phyloP scores from a whole-genome alignment of 1,140 invertebrate species.

The Leptinotarsa lineolata region DNA sequence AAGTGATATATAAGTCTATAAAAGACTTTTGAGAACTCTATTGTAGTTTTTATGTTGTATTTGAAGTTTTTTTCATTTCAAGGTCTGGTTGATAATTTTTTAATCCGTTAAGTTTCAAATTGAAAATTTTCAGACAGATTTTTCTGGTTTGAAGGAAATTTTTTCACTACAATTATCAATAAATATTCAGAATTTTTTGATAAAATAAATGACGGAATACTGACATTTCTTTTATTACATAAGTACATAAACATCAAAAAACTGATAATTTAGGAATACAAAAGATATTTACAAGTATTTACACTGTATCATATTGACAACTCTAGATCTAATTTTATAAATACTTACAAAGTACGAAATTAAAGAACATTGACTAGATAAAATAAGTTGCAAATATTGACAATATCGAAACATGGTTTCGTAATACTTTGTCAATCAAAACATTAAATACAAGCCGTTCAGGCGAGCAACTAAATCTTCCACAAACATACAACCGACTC shows the following conservation, averaged over 20 bases:
- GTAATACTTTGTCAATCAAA: conserved; percentile 36
- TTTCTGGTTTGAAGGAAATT: too few relatives aligned
- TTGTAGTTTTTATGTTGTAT: too few relatives aligned
- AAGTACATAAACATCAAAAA: conserved; percentile 37
- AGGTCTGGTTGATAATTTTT: too few relatives aligned
- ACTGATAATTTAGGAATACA: conserved; percentile 35
- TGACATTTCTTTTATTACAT: conserved; percentile 26
- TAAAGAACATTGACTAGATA: conserved; percentile 36
- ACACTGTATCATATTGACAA: conserved; percentile 10
- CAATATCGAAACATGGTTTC: conserved; percentile 14
- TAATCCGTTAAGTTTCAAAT: too few relatives aligned
- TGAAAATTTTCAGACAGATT: too few relatives aligned
- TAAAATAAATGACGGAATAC: background rate
- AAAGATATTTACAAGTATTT: conserved; percentile 31
- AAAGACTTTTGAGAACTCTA: too few relatives aligned
- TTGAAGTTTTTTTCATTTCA: too few relatives aligned
- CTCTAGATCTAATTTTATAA: conserved; percentile 19
- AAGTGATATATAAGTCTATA: too few relatives aligned
- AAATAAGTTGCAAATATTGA: conserved; percentile 33
- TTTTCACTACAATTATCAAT: too few relatives aligned
- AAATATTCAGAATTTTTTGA: too few relatives aligned
- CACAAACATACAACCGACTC: conserved; percentile 16
- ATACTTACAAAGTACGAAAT: conserved; percentile 28
- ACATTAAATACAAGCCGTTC: conserved; percentile 34
- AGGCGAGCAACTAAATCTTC: conserved; percentile 15